Percentiles rank a stretch among this genome's conserved stretches.
Evolutionary conservation across 2,113 vertebrate genomes (phyloP).

Genomic region (Sinosuthora webbiana): DNA sequence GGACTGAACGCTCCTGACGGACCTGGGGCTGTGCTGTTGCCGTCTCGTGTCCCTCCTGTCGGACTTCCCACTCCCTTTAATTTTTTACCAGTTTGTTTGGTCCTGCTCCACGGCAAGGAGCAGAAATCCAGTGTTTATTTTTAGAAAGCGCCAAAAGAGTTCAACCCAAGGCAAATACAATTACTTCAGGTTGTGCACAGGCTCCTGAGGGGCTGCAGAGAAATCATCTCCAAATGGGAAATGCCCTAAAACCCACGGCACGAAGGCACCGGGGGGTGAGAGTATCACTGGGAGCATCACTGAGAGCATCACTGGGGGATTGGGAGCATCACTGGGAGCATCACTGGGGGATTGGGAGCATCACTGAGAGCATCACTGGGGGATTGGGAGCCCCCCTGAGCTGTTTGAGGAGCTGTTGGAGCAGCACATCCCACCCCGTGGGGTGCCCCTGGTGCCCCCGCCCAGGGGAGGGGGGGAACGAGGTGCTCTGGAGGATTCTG

Average conservation of each 20-base stretch:
- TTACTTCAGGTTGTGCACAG: not conserved
- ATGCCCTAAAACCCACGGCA: not conserved
- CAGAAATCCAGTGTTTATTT: not conserved
- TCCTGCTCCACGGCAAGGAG: not conserved
- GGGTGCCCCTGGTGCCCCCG: too few relatives aligned
- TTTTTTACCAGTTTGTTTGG: not conserved
- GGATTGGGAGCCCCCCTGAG: too few relatives aligned
- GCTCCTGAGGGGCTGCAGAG: not conserved
- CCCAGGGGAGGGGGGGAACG: too few relatives aligned
- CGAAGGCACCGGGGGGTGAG: rapidly evolving
- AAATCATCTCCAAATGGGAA: not conserved
- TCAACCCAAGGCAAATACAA: slow-evolving; percentile 17
- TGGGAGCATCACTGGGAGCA: too few relatives aligned
- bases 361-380: too few relatives aligned
- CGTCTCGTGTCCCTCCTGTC: rapidly evolving
- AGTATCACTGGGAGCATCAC: not conserved
- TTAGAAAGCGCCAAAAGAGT: not conserved
- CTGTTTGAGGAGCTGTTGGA: rapidly evolving
- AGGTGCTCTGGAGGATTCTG: rapidly evolving
- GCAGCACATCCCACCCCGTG: rapidly evolving
- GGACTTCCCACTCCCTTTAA: not conserved
- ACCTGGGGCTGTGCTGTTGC: rapidly evolving
- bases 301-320: too few relatives aligned
- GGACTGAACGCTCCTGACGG: rapidly evolving
- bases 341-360: too few relatives aligned